phyloP scores from a whole-genome alignment of 2,888 invertebrate genomes.

The Idaea straminata region DNA sequence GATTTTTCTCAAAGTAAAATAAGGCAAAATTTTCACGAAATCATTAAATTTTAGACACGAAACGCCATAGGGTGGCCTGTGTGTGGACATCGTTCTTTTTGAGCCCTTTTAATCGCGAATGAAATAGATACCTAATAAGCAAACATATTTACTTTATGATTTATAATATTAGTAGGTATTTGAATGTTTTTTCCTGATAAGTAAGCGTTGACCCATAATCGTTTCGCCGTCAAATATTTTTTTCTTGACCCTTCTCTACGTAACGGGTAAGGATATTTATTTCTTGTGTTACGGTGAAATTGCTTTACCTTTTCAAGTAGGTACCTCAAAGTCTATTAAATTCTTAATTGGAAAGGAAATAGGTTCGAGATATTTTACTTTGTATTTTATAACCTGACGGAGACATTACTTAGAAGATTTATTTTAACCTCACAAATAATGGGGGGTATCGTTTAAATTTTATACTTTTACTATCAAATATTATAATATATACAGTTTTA shows the following conservation, averaged over 20 bases:
- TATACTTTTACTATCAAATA: no score
- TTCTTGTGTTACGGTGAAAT: neutral
- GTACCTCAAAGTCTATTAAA: neutral
- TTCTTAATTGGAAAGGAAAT: neutral
- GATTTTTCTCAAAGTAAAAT: no score
- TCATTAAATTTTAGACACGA: no score
- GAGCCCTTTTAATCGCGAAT: no score
- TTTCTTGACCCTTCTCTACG: neutral
- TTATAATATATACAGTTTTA: no score
- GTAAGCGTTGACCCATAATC: conserved; percentile 1
- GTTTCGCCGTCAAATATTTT: neutral
- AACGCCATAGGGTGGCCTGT: no score
- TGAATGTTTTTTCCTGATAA: neutral
- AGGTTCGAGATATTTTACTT: neutral
- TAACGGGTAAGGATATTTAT: neutral
- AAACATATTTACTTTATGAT: neutral
- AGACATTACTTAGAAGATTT: neutral
- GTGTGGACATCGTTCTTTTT: no score
- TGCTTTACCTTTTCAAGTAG: neutral
- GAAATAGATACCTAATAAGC: neutral
- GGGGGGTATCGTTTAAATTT: no score
- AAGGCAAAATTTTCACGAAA: no score
- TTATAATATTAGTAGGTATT: neutral
- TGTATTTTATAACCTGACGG: neutral
- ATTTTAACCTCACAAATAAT: no score